These are phyloP conservation scores for Heterocephalus glaber DNA, from an alignment of 2,113 vertebrate species.

Conservation along the genomic window DNA sequence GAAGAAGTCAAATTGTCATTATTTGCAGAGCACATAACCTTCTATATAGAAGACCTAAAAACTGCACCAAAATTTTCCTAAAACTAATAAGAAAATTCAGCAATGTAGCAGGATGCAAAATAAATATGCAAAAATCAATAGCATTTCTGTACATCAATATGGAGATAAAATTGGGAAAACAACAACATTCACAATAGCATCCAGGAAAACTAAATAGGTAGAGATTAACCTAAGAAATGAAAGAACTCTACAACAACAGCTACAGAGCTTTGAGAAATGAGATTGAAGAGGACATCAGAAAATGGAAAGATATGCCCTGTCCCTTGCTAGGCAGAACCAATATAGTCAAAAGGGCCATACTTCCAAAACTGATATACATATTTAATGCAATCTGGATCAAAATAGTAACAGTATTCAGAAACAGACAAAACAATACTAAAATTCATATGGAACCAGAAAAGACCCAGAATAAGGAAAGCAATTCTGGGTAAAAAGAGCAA, in stretches of 20 bases:
- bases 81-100: not conserved
- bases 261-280: not conserved
- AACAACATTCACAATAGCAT: not conserved
- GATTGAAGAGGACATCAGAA: not conserved
- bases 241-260: not conserved
- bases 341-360: too few relatives aligned
- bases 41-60: not conserved
- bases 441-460: too few relatives aligned
- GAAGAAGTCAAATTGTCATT: not conserved
- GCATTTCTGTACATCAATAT: not conserved
- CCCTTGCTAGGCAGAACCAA: not conserved
- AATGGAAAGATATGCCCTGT: not conserved
- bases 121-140: not conserved
- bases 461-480: too few relatives aligned
- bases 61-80: not conserved
- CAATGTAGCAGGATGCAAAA: not conserved
- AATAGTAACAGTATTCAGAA: too few relatives aligned
- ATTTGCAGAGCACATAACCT: not conserved
- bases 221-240: not conserved
- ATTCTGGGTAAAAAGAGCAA: too few relatives aligned
- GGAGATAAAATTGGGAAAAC: not conserved
- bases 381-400: too few relatives aligned
- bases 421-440: too few relatives aligned
- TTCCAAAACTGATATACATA: too few relatives aligned
- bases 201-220: not conserved